phyloP scores from a whole-genome alignment of 1,140 invertebrate species.

The Choristoneura fumiferana region DNA sequence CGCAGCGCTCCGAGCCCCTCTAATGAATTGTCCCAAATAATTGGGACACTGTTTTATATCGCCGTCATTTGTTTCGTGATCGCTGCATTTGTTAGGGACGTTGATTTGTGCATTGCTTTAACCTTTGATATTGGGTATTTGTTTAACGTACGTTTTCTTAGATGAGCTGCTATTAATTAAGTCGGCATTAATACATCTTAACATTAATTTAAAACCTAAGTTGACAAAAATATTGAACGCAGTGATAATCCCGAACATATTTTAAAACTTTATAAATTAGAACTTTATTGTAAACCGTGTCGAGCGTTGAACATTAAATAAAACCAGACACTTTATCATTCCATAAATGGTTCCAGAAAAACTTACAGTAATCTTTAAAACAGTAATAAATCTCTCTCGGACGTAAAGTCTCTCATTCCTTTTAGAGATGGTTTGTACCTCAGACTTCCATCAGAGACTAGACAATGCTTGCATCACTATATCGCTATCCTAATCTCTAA shows the following conservation, averaged over 20 bases:
- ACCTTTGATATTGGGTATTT: slow-evolving; percentile 35
- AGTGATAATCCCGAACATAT: too few relatives aligned
- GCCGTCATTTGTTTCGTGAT: slow-evolving; percentile 67
- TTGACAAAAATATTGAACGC: too few relatives aligned
- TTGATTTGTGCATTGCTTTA: slow-evolving; percentile 72
- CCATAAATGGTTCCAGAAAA: neutral
- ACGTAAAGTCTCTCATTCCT: neutral
- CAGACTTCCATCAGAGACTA: slow-evolving; percentile 25
- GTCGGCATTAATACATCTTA: too few relatives aligned
- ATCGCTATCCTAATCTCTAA: slow-evolving; percentile 34
- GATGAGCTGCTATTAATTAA: too few relatives aligned
- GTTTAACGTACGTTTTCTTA: slow-evolving; percentile 34
- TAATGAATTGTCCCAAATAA: slow-evolving; percentile 78
- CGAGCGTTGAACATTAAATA: too few relatives aligned
- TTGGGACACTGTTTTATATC: slow-evolving; percentile 75
- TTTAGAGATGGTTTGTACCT: neutral
- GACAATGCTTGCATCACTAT: slow-evolving; percentile 38
- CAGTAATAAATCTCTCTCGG: neutral
- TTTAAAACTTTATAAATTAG: too few relatives aligned
- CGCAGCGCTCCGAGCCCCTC: slow-evolving; percentile 58
- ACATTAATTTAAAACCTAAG: too few relatives aligned
- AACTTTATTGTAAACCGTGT: too few relatives aligned
- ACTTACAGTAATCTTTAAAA: neutral
- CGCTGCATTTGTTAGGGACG: slow-evolving; percentile 65
- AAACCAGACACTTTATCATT: slow-evolving; percentile 9